These are phyloP conservation scores for Drosophila mimica DNA, from an alignment of 2,888 invertebrate species.

Conservation along the genomic window DNA sequence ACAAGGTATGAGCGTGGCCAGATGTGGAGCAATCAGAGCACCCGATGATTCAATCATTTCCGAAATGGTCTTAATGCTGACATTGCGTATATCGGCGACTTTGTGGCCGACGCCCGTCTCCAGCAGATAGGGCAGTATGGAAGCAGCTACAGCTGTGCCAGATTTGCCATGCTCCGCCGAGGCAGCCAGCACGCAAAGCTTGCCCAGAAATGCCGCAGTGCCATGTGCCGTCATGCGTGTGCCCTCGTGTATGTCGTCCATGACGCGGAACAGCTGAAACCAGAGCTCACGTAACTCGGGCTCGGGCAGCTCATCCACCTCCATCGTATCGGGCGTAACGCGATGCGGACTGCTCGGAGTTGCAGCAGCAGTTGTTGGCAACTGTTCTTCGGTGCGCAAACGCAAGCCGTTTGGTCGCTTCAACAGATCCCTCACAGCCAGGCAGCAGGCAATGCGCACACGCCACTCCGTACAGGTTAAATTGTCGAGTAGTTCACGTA, in stretches of 20 bases:
- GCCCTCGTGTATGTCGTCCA: slow-evolving; percentile 97
- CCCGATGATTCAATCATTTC: slow-evolving; percentile 94
- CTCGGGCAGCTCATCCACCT: slow-evolving; percentile 82
- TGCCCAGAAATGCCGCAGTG: slow-evolving; percentile 90
- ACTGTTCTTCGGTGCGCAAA: slow-evolving; percentile 80
- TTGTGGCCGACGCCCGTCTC: slow-evolving; percentile 92
- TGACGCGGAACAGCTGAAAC: slow-evolving; percentile 93
- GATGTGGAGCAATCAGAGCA: slow-evolving; percentile 91
- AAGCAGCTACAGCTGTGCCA: slow-evolving; percentile 89
- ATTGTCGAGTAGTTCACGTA: slow-evolving; percentile 92
- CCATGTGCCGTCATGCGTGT: slow-evolving; percentile 91
- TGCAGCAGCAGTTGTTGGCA: background rate
- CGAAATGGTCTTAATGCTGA: slow-evolving; percentile 94
- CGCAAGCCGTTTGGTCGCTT: slow-evolving; percentile 86
- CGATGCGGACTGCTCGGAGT: slow-evolving; percentile 17
- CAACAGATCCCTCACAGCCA: slow-evolving; percentile 93
- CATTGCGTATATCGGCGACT: slow-evolving; percentile 91
- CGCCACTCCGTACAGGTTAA: slow-evolving; percentile 94
- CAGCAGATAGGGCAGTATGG: slow-evolving; percentile 92
- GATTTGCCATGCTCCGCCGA: slow-evolving; percentile 89
- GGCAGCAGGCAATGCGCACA: slow-evolving; percentile 95
- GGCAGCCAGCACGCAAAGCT: slow-evolving; percentile 91
- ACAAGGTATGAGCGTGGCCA: slow-evolving; percentile 92
- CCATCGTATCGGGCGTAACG: slow-evolving; percentile 52
- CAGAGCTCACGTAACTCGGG: slow-evolving; percentile 86